Conservation (phyloP, 2,888 invertebrate genomes). For the Lithophane leautieri region DNA sequence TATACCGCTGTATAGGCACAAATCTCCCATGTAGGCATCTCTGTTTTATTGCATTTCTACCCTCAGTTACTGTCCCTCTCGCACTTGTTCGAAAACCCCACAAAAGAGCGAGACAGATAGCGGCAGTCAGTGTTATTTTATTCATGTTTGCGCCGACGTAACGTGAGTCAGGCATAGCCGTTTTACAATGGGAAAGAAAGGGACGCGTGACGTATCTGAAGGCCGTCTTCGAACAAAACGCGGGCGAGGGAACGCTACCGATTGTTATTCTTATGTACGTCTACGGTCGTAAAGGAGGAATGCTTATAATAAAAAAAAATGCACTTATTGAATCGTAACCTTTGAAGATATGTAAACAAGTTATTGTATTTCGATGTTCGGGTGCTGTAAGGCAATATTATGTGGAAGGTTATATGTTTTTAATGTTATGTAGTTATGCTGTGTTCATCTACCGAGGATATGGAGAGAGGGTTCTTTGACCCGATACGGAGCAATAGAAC, state of each 20-base stretch:
- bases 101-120: constrained; percentile 79
- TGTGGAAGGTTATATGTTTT: constrained; percentile 14
- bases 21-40: constrained; percentile 81
- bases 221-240: constrained; percentile 82
- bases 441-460: constrained; percentile 6
- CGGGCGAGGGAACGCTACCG: constrained; percentile 81
- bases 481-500: not conserved
- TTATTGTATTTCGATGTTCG: constrained; percentile 41
- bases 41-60: constrained; percentile 85
- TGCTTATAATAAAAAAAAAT: constrained; percentile 76
- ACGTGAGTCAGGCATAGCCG: constrained; percentile 78
- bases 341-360: constrained; percentile 76
- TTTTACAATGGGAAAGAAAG: constrained; percentile 75
- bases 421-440: constrained; percentile 22
- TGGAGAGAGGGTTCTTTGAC: not conserved
- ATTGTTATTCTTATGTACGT: constrained; percentile 81
- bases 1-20: constrained; percentile 79
- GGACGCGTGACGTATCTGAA: constrained; percentile 76
- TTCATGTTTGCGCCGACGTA: constrained; percentile 80
- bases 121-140: constrained; percentile 82
- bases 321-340: constrained; percentile 78
- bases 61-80: constrained; percentile 75
- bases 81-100: constrained; percentile 60
- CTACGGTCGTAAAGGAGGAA: constrained; percentile 66
- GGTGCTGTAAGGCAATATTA: constrained; percentile 23